Base-by-base conservation (phyloP, 2,888 invertebrate genomes). In the Phaonia tiefii region DNA sequence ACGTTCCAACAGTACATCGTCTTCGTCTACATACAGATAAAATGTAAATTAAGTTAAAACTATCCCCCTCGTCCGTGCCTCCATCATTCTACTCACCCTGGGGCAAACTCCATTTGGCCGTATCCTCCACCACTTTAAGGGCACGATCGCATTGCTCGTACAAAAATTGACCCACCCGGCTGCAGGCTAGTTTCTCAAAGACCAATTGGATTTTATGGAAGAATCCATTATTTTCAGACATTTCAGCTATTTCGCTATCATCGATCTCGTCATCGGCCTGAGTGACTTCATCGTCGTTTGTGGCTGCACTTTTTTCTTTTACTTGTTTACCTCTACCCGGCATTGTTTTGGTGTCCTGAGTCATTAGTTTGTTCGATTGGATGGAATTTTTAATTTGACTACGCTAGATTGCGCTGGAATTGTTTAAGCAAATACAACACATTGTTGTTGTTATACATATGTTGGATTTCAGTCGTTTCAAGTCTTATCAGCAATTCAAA, bases 21-120 rank as follows among this genome's bases (percentile, higher is more conserved):
- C 46, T 8, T 81, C 69, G 44, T 75, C 83, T 84, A 22, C 31
- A 17, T n/a, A 74, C 20, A 51, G 3, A 58, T 75, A 39, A 51
- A 31, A 15, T 60, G 22, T 7, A 46, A 4, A 22, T 67, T 39
- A 60, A 3, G 20, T 13, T 60, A 26, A 69, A 58, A 25, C 5
- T 25, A 49, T 13, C 4, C n/a, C 0, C 2, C 4, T n/a, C 15
- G 31, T 20, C 1, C 17, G 39, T 31, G 42, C 0, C 17, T n/a
- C 10, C 8, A 10, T 15, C 15, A 20, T 51, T 39, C 26, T 15
- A 49, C 80, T 82, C 69, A 90, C 89, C 87, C 66, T 86, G 86
- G 1, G 90, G 89, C 69, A 90, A 83, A 84, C 90, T 89, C 90
- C 90, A 90, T 83, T 88, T 90, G 13, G 90, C 89, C 11, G 90